A percentile compares a stretch with the other conserved stretches of the same genome.
phyloP scores from a whole-genome alignment of 2,888 invertebrate genomes.

The Dasysyrphus albostriatus region DNA sequence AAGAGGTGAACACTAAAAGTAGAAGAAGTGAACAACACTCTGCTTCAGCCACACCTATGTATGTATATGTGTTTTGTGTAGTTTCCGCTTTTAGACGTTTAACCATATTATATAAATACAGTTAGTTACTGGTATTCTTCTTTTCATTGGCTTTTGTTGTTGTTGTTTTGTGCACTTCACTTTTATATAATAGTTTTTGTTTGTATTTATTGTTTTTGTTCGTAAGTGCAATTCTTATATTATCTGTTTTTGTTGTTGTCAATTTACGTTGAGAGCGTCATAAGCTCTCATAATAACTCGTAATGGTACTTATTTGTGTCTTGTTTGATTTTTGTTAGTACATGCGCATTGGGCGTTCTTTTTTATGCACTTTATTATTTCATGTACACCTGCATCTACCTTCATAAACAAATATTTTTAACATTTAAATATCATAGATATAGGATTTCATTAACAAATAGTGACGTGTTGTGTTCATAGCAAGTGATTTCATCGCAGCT shows the following conservation, averaged over 20 bases:
- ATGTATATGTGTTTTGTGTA: conserved; percentile 47
- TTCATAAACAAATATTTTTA: neutral
- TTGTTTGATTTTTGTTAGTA: conserved; percentile 16
- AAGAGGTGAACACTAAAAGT: conserved; percentile 60
- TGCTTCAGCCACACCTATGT: conserved; percentile 60
- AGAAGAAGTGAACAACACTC: conserved; percentile 22
- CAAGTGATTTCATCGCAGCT: neutral
- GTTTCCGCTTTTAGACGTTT: conserved; percentile 55
- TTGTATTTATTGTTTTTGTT: conserved; percentile 10
- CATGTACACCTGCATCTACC: neutral
- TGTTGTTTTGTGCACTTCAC: conserved; percentile 46
- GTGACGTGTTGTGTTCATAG: neutral
- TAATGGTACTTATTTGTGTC: conserved; percentile 37
- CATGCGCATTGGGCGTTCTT: neutral
- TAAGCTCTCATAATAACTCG: conserved; percentile 42
- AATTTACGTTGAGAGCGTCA: conserved; percentile 18
- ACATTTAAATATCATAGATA: neutral
- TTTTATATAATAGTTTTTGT: conserved; percentile 28
- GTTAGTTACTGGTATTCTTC: conserved; percentile 7
- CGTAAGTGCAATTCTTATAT: conserved; percentile 1
- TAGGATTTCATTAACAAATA: neutral
- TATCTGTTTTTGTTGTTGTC: neutral
- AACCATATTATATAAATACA: neutral
- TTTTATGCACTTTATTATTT: neutral
- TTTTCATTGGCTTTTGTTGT: conserved; percentile 21